Evolutionary conservation across 2,797 vertebrate genomes (phyloP).

Genomic region (Argyrosomus regius): DNA sequence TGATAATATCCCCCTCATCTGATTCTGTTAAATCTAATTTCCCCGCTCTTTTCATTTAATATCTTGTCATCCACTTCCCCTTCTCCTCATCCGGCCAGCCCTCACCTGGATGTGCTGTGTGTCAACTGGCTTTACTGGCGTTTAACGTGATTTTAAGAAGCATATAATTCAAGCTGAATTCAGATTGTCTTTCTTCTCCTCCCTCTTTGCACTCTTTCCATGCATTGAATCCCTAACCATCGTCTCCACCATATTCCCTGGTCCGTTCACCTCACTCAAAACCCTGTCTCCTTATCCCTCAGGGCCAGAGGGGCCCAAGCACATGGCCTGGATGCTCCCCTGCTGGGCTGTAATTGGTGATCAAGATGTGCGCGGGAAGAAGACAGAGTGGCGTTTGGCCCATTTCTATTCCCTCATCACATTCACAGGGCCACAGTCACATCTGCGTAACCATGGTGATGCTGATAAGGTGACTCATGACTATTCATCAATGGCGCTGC

Average conservation of each 20-base stretch:
- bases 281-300: constrained; percentile 4
- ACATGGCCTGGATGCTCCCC: constrained; percentile 55
- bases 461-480: constrained; percentile 84
- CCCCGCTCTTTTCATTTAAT: constrained; percentile 58
- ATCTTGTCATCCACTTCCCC: constrained; percentile 60
- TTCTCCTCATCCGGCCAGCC: constrained; percentile 29
- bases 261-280: constrained; percentile 26
- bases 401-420: constrained; percentile 78
- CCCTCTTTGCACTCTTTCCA: constrained; percentile 1
- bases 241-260: background rate
- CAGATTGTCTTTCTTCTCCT: background rate
- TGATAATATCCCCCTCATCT: constrained; percentile 38
- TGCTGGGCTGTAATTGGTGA: constrained; percentile 75
- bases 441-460: constrained; percentile 82
- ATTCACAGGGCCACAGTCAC: constrained; percentile 77
- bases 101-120: constrained; percentile 32
- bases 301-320: constrained; percentile 26
- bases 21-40: constrained; percentile 66
- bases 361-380: constrained; percentile 77
- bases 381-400: constrained; percentile 67
- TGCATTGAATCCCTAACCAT: constrained; percentile 8
- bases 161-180: constrained; percentile 35
- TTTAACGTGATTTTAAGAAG: constrained; percentile 40
- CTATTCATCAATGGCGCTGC: constrained; percentile 81
- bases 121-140: constrained; percentile 30